These are phyloP conservation scores for Dolichoris vasculosae DNA, from an alignment of 1,140 invertebrate species.

Conservation along the genomic window DNA sequence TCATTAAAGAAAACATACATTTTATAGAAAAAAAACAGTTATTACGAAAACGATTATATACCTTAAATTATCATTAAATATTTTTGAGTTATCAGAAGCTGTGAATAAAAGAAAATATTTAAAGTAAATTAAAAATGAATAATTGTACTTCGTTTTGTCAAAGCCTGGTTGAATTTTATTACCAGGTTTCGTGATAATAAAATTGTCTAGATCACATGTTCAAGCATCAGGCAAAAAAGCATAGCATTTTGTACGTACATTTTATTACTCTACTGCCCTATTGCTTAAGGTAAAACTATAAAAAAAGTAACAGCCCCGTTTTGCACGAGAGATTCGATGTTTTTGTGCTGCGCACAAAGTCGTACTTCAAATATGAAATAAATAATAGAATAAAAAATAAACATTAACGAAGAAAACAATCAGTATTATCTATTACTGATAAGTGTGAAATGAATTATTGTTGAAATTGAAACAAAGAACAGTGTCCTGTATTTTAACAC, in stretches of 20 bases:
- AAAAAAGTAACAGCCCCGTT: constrained; percentile 46
- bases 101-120: neutral
- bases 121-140: constrained; percentile 29
- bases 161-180: constrained; percentile 53
- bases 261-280: constrained; percentile 53
- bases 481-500: constrained; percentile 40
- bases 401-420: constrained; percentile 6
- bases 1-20: neutral
- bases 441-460: constrained; percentile 40
- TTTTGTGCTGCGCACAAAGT: constrained; percentile 62
- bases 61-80: constrained; percentile 59
- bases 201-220: constrained; percentile 63
- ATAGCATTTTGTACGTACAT: constrained; percentile 61
- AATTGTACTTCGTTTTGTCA: constrained; percentile 47
- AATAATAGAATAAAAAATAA: constrained; percentile 13
- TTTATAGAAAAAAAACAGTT: constrained; percentile 28
- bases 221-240: constrained; percentile 54
- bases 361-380: constrained; percentile 50
- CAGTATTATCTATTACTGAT: constrained; percentile 52
- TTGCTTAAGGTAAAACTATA: constrained; percentile 47
- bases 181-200: constrained; percentile 67
- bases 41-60: constrained; percentile 32
- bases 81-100: neutral
- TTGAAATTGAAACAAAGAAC: constrained; percentile 32
- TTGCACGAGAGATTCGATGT: constrained; percentile 50